Conservation (phyloP, 2,888 invertebrate genomes). For the Drosophila paracracens region DNA sequence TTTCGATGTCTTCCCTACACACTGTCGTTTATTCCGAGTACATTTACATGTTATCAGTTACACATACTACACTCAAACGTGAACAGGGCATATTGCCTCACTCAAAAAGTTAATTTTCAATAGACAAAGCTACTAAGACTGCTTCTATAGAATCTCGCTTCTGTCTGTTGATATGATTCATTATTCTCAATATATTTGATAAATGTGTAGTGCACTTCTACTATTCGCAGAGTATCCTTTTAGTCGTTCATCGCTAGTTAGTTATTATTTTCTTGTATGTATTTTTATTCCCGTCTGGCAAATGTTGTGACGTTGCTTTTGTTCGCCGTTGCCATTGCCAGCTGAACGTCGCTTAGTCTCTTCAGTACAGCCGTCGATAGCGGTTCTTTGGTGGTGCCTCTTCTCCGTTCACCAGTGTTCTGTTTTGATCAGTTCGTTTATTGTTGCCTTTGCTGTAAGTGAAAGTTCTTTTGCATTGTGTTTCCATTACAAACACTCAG, state of each 20-base stretch:
- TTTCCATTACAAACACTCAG: conserved; percentile 9
- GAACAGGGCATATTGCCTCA: not conserved
- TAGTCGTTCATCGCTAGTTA: not conserved
- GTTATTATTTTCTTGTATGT: conserved; percentile 11
- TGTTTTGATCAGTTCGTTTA: conserved; percentile 58
- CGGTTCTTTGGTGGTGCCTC: conserved; percentile 50
- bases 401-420: conserved; percentile 20
- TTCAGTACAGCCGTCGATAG: conserved; percentile 60
- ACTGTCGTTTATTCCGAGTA: conserved; percentile 6
- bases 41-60: conserved; percentile 50
- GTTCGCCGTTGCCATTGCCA: conserved; percentile 17
- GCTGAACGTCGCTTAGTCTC: conserved; percentile 57
- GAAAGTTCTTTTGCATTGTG: conserved; percentile 53
- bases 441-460: conserved; percentile 58
- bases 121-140: not conserved
- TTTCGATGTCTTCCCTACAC: not conserved
- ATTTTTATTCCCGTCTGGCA: conserved; percentile 28
- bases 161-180: not conserved
- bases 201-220: not conserved
- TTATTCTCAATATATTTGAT: not conserved
- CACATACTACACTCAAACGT: not conserved
- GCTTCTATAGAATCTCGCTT: not conserved
- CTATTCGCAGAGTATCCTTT: conserved; percentile 6
- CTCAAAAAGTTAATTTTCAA: not conserved
- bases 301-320: conserved; percentile 42